Evolutionary conservation across 2,797 vertebrate species (phyloP).

Genomic region (Kryptopterus vitreolus): DNA sequence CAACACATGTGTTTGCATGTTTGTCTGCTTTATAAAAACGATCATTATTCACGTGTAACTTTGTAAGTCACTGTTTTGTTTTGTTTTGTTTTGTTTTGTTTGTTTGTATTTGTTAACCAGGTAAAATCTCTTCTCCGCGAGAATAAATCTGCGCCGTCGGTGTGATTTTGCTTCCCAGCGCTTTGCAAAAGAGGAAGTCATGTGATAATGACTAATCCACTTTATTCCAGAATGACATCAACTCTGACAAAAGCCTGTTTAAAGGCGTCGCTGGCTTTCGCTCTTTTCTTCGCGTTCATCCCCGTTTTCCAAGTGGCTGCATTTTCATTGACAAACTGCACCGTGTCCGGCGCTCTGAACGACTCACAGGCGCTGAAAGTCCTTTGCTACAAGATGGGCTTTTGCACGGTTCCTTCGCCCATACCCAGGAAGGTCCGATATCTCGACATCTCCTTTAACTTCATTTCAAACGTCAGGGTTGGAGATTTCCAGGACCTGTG

Average conservation of each 20-base stretch:
- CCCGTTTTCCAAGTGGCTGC: background rate
- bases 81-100: too few relatives aligned
- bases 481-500: slow-evolving; percentile 53
- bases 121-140: background rate
- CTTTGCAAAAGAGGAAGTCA: too few relatives aligned
- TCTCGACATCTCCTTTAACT: slow-evolving; percentile 61
- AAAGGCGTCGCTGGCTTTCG: background rate
- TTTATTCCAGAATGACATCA: slow-evolving; percentile 1
- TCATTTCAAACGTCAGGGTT: slow-evolving; percentile 45
- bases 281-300: background rate
- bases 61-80: too few relatives aligned
- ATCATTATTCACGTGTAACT: too few relatives aligned
- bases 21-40: background rate
- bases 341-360: slow-evolving; percentile 31
- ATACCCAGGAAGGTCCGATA: slow-evolving; percentile 42
- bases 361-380: slow-evolving; percentile 46
- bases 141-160: background rate
- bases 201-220: background rate
- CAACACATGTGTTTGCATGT: background rate
- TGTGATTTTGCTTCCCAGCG: background rate
- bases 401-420: slow-evolving; percentile 46
- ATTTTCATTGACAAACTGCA: slow-evolving; percentile 59
- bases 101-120: too few relatives aligned
- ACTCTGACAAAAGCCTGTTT: background rate
- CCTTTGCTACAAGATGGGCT: slow-evolving; percentile 57